Percentiles rank a stretch among this genome's conserved stretches.
Evolutionary conservation across 2,113 vertebrate genomes (phyloP).

Genomic region (Chrysemys picta): DNA sequence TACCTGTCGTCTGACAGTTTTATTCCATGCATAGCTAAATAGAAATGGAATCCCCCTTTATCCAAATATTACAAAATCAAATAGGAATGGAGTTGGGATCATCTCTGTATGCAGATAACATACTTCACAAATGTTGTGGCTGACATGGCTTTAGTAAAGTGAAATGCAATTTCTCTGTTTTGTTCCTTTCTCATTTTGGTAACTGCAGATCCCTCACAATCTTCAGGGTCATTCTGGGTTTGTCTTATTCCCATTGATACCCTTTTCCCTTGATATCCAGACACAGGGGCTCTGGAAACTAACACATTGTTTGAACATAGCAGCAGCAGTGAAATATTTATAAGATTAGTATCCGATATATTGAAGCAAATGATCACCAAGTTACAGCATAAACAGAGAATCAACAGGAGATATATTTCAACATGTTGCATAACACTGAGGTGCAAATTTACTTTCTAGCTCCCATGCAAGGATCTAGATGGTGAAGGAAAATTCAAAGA

Average conservation of each 20-base stretch:
- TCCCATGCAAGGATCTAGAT: background rate
- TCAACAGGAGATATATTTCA: background rate
- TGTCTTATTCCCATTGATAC: background rate
- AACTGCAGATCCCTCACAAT: background rate
- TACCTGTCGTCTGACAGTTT: background rate
- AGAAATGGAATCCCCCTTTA: background rate
- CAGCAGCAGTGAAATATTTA: background rate
- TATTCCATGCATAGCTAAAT: background rate
- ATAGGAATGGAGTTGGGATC: background rate
- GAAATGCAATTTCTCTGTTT: background rate
- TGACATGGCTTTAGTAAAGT: background rate
- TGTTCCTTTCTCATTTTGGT: background rate
- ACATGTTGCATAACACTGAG: background rate
- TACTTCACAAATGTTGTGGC: background rate
- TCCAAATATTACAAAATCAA: background rate
- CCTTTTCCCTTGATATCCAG: background rate
- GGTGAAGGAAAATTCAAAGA: background rate
- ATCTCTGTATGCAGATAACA: background rate
- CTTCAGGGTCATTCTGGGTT: background rate
- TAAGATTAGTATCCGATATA: background rate
- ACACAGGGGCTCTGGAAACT: background rate
- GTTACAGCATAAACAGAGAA: background rate
- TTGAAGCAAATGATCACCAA: background rate
- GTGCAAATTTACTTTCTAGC: background rate
- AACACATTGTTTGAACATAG: background rate